Evolutionary conservation across 2,797 vertebrate genomes (phyloP), one percentile per base, ranked within the genome.

Genomic region (Heliangelus exortis): DNA sequence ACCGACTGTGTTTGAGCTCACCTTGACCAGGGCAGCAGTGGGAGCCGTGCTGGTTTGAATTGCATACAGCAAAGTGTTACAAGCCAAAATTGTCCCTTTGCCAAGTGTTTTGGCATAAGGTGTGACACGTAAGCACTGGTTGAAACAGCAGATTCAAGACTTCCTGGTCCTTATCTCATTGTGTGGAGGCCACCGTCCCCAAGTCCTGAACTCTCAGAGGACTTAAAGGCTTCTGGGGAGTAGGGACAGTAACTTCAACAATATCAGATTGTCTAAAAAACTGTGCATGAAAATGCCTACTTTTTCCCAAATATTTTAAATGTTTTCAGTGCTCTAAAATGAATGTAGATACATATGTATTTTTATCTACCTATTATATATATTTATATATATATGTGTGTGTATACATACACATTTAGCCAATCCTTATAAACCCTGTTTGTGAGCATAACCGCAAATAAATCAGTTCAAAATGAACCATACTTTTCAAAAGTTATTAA

Each of bases 1-100:
- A 10, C 15, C 0, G 1, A 0, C 0, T 26, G 11, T 0, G 0
- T 21, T 62, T 28, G 71, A 66, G 39, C n/a, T 55, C 14, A 2
- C 11, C 43, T 16, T 23, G 51, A 26, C 4, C 11, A 18, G 45
- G 51, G n/a, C 1, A 5, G 39, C 53, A 12, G 43, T 1, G 4
- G 34, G 16, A 58, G 23, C 34, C 2, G 31, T 51, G 61, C 28
- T 16, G 31, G 28, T 83, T 53, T 33, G 43, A 86, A 28, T 11
- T 3, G 26, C 65, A 10, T 7, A 5, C 39, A 31, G 43, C 2
- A 55, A 87, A 33, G 8, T 9, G 22, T 23, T 65, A n/a, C 10
- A 29, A 39, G 51, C 8, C 83, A 61, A 91, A 86, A 4, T 2
- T 67, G 7, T 28, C 29, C 73, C 73, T 94, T 48, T 48, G 58